Base-by-base conservation (phyloP, 2,797 vertebrate genomes). In the Synaphobranchus kaupii region DNA sequence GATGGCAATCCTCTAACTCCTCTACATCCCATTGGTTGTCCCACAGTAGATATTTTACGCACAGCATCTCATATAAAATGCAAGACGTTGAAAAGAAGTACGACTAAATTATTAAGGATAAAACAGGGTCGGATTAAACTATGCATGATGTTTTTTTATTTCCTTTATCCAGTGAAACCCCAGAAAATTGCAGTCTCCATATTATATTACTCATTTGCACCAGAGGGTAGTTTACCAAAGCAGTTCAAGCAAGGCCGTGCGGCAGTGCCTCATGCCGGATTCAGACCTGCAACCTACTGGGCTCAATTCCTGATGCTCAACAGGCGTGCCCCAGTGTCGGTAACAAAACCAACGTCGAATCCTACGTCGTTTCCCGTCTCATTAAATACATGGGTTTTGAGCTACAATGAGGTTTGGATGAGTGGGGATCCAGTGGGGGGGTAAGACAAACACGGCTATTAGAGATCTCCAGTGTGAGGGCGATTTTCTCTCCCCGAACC, bases 341-440 rank as follows among this genome's bases (percentile, higher is more conserved):
- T 73, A 85, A 66, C 17, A 48, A 25, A 44, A 68, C 13, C 39
- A 66, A 28, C 15, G 15, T 47, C 20, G 56, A 60, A 22, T 25
- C n/a, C 22, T 83, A 52, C 28, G 15, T 39, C 6, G 7, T 17
- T 5, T 25, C 44, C 44, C 71, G 60, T 68, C 54, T 28, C 20
- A 10, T 39, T 60, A 86, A 86, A 86, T 50, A 76, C 28, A 44
- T 47, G 15, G 52, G 34, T 56, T 76, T 48, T n/a, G 63, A 28
- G 63, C 12, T 81, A 28, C 60, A 82, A 82, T 82, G 56, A 66
- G 39, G 56, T 34, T 82, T 63, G 82, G 54, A 82, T 39, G 39
- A 66, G 44, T 28, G 13, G n/a, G 73, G 52, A 80, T 80, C 25
- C 52, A 56, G 71, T 22, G n/a, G 44, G 7, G 63, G 22, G 60